Evolutionary conservation across 64 coral and sea anemone genomes (phyloP).

Genomic region (Stichodactyla helianthus): DNA sequence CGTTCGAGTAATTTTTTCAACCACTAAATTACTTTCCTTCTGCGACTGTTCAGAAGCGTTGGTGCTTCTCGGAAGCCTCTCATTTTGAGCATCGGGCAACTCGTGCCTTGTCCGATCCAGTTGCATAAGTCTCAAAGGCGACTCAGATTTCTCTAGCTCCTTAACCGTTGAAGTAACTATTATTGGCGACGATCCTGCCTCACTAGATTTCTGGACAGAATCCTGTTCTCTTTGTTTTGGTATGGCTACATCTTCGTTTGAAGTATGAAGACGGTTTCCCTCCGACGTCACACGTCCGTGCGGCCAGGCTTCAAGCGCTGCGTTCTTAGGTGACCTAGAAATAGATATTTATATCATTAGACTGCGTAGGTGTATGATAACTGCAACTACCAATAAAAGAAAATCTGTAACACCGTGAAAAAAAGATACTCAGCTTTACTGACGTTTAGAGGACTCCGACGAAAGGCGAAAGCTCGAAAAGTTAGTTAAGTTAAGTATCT

Average conservation of each 20-base stretch:
- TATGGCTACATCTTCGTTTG: not conserved
- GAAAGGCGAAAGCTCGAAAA: no score
- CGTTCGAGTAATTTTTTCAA: not conserved
- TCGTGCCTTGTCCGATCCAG: not conserved
- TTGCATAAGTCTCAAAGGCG: not conserved
- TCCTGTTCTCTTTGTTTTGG: not conserved
- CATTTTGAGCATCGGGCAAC: no score
- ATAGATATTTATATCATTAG: not conserved
- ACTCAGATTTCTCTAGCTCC: not conserved
- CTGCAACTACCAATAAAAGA: no score
- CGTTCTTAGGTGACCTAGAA: not conserved
- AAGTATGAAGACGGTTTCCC: not conserved
- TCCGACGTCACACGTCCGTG: not conserved
- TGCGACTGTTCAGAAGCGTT: not conserved
- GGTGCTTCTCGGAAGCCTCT: not conserved
- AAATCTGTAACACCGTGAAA: no score
- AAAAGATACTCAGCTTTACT: no score
- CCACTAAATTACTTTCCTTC: not conserved
- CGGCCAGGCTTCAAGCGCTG: not conserved
- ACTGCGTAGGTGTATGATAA: not conserved
- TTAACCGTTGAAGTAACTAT: not conserved
- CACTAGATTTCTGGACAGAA: not conserved
- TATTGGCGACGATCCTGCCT: not conserved
- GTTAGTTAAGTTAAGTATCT: no score
- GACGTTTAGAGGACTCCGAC: no score